phyloP scores from a whole-genome alignment of 2,113 vertebrate species.

The Xenopus tropicalis region DNA sequence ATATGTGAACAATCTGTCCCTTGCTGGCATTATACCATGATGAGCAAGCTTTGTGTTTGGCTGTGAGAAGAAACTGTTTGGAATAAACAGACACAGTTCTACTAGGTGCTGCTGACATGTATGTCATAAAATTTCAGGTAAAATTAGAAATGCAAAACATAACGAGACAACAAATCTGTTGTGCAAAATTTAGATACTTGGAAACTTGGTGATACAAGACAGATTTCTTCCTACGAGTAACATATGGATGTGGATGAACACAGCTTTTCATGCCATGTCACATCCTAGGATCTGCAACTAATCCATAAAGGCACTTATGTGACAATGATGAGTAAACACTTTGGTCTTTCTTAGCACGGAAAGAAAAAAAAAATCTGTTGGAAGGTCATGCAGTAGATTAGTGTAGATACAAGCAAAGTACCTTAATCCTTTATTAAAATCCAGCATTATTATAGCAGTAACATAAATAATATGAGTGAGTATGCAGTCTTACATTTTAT shows the following conservation, averaged over 20 bases:
- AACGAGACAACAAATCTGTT: neutral
- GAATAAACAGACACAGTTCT: neutral
- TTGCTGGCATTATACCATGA: too few relatives aligned
- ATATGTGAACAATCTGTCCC: too few relatives aligned
- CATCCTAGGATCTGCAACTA: slow-evolving; percentile 49
- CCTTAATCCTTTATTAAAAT: too few relatives aligned
- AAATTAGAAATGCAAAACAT: neutral
- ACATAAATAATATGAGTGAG: too few relatives aligned
- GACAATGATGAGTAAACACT: slow-evolving; percentile 41
- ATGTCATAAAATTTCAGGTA: neutral
- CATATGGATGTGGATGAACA: slow-evolving; percentile 39
- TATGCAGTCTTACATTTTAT: too few relatives aligned
- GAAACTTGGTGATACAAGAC: neutral
- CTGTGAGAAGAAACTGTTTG: neutral
- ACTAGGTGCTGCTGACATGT: neutral
- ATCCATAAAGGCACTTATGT: slow-evolving; percentile 50
- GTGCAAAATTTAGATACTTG: neutral
- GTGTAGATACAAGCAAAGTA: too few relatives aligned
- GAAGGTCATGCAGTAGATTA: too few relatives aligned
- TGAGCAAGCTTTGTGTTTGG: neutral
- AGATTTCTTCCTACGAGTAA: slow-evolving; percentile 41
- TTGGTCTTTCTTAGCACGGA: too few relatives aligned
- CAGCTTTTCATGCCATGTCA: slow-evolving; percentile 38
- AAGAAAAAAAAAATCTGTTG: too few relatives aligned
- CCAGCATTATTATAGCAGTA: too few relatives aligned